Evolutionary conservation across 1,140 invertebrate genomes (phyloP).

Genomic region (Carcinoscorpius rotundicauda): DNA sequence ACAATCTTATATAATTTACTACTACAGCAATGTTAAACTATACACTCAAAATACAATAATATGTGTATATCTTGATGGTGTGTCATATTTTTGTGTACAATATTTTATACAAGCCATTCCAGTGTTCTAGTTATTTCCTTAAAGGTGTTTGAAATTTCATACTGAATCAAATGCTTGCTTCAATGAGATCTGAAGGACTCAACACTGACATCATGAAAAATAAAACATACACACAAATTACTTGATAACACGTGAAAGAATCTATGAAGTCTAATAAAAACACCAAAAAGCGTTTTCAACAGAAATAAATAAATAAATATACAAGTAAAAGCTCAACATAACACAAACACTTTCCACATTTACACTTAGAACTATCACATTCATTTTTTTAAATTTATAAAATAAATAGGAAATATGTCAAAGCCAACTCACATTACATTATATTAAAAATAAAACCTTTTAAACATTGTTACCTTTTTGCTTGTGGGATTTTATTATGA

Average conservation of each 20-base stretch:
- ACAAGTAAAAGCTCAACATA: background rate
- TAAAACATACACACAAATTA: too few relatives aligned
- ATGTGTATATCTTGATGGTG: background rate
- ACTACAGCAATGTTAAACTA: background rate
- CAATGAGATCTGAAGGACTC: too few relatives aligned
- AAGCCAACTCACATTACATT: too few relatives aligned
- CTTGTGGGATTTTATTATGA: slow-evolving; percentile 9
- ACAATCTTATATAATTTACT: background rate
- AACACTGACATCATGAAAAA: too few relatives aligned
- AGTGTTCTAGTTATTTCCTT: too few relatives aligned
- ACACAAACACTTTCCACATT: background rate
- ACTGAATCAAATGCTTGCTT: too few relatives aligned
- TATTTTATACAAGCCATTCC: too few relatives aligned
- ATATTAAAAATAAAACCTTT: background rate
- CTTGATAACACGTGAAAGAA: too few relatives aligned
- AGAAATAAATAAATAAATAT: background rate
- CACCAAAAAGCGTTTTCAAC: background rate
- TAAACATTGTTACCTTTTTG: slow-evolving; percentile 10
- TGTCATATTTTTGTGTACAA: background rate
- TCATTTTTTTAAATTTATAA: background rate
- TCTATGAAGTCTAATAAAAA: too few relatives aligned
- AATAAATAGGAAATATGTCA: background rate
- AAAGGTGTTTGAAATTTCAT: too few relatives aligned
- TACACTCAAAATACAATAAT: background rate
- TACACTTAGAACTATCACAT: background rate